Evolutionary conservation across 2,797 vertebrate species (phyloP), one percentile per base, ranked within the genome.

Genomic region (Tragopan temminckii): DNA sequence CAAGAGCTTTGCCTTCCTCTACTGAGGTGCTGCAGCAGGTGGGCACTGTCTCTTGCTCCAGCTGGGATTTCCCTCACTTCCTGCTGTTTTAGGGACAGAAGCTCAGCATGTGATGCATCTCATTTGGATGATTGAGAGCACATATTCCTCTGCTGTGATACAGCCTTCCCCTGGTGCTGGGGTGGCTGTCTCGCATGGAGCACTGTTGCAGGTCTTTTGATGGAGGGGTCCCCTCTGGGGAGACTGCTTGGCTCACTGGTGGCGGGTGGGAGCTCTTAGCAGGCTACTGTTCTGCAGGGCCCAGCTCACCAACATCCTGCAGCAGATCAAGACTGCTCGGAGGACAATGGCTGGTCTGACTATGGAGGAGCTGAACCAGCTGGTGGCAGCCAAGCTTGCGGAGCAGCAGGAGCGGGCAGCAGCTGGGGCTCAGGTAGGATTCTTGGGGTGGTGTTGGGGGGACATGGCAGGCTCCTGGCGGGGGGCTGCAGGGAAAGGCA

Each of bases 291-390:
- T 74, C 17, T 1, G 18, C 94, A 99, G 98, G 96, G 91, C 96
- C 21, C 98, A 99, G 95, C 98, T 99, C 96, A 99, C 97, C 82
- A 96, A 96, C 29, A 98, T 99, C 84, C 98, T 99, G 88, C 98
- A 99, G 98, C 98, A 99, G 97, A 99, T 99, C 92, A 99, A 99
- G 97, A 98, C 96, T 3, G 98, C 98, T 3, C 98, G 99, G 1
- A 98, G 98, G 53, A 99, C 99, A n/a, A 97, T 99, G 97, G 98
- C 98, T 0, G 99, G 99, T 6, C 98, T 99, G 95, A 99, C 98
- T 40, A 98, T 99, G 96, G 99, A 99, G 38, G 98, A 99, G 61
- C 94, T 99, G 74, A 98, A 94, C 14, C 98, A 99, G 92, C 97
- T 99, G 94, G 98, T 99, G 31, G 98, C 98, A 0, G 96, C 97